Base-by-base conservation (phyloP, 2,797 vertebrate genomes). In the Acipenser oxyrinchus region DNA sequence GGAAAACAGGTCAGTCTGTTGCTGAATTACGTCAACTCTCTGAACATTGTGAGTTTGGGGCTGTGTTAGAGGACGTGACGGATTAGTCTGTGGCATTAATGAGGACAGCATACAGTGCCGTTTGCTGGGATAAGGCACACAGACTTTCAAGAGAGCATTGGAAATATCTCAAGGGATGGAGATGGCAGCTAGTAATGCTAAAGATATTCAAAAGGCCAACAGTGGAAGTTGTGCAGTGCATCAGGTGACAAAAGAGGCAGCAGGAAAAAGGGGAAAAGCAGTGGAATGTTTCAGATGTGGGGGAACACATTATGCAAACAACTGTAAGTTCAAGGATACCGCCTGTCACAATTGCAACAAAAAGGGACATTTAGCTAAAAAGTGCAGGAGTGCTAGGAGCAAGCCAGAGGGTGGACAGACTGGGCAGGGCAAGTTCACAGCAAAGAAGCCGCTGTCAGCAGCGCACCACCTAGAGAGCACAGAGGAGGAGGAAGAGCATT, bases 121-220 rank as follows among this genome's bases (percentile, higher is more conserved):
- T 2, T 60, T 71, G 67, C 64, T 69, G 51, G 62, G 71, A 11
- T 65, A 72, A 62, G 10, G 59, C 48, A 15, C 69, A 6, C 65
- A 69, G n/a, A 70, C 13, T 4, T 73, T 75, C 7, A 70, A 67
- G 49, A 73, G 62, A 66, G 65, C 51, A 8, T 10, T 75, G 8
- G 69, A 73, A 15, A 64, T 69, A 48, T 48, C 62, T 7, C 66
- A 69, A 23, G 69, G 64, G 5, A 70, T 70, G 73, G 66, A 72
- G 18, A 60, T 55, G 15, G 65, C 64, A 10, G 71, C 62, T 7
- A 65, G n/a, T 37, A 55, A 72, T 70, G 53, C 68, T 1, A 70
- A 68, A 53, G 65, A 69, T 8, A 70, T 65, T 57, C 64, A 37
- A 23, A 55, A 65, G 37, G 64, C 52, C 23, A 65, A 60, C 68